Conservation (phyloP, 53 echinoderm and acorn worm species). For the Antedon mediterranea region DNA sequence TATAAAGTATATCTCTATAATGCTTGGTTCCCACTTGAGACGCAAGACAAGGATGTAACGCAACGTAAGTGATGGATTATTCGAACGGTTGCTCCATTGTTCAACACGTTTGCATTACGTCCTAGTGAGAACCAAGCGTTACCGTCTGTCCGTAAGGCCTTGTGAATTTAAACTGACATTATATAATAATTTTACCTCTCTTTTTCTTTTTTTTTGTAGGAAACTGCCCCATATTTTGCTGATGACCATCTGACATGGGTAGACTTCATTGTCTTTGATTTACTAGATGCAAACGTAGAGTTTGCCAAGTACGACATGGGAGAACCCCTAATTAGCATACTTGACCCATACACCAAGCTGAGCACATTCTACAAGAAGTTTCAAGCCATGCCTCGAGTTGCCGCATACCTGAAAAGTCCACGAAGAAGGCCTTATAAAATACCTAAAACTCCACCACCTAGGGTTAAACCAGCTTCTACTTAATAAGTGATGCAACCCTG, state of each 20-base stretch:
- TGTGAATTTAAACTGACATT: no score
- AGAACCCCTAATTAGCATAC: constrained; percentile 47
- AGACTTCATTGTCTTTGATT: constrained; percentile 72
- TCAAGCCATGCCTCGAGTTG: constrained; percentile 34
- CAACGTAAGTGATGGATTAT: no score
- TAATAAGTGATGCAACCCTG: no score
- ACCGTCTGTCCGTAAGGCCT: no score
- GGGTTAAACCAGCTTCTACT: background rate
- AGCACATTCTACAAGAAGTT: constrained; percentile 75
- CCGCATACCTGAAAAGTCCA: constrained; percentile 42
- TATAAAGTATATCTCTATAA: no score
- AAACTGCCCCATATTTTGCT: constrained; percentile 43
- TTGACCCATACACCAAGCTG: constrained; percentile 63
- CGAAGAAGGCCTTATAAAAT: constrained; percentile 36
- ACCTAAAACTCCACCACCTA: constrained; percentile 30
- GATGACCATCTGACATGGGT: constrained; percentile 76
- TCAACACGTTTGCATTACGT: no score
- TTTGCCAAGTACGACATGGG: constrained; percentile 62
- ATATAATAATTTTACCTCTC: no score
- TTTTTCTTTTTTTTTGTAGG: constrained; percentile 23
- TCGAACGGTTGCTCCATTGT: no score
- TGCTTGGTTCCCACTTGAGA: no score
- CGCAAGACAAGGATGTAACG: no score
- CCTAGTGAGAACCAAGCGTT: no score
- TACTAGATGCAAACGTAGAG: constrained; percentile 58